These are phyloP conservation scores for Gari tellinella DNA, from an alignment of 2,888 invertebrate species.

Conservation along the genomic window DNA sequence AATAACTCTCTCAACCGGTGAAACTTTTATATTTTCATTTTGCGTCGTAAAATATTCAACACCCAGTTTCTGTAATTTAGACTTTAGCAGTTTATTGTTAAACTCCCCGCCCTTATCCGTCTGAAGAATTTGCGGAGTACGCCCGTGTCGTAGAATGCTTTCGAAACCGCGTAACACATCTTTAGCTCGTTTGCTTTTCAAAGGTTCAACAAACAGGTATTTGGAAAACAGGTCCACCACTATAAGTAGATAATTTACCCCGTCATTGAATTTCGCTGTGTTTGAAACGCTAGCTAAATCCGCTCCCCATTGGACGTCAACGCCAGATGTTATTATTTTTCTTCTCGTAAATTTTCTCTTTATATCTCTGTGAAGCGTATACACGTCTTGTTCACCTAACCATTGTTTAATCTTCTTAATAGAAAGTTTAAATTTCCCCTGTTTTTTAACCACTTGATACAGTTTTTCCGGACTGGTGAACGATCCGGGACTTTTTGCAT, in stretches of 20 bases:
- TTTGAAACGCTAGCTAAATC: no score
- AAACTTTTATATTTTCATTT: constrained; percentile 33
- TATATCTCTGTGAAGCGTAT: no score
- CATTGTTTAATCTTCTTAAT: constrained; percentile 23
- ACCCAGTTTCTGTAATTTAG: constrained; percentile 5
- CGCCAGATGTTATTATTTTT: no score
- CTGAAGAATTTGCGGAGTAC: constrained; percentile 20
- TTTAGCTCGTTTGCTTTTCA: constrained; percentile 26
- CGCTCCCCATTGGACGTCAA: constrained; percentile 36
- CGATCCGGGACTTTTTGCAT: constrained; percentile 29
- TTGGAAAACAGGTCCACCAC: no score
- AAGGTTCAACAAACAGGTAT: constrained; percentile 30
- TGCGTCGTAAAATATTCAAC: constrained; percentile 28
- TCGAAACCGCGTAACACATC: constrained; percentile 13
- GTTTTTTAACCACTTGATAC: constrained; percentile 31
- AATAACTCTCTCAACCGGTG: constrained; percentile 24
- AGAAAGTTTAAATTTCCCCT: constrained; percentile 1
- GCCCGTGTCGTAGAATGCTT: constrained; percentile 5
- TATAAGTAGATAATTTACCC: no score
- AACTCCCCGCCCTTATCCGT: constrained; percentile 39
- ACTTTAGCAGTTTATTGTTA: constrained; percentile 14
- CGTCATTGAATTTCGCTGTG: constrained; percentile 34
- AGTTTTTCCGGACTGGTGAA: constrained; percentile 36
- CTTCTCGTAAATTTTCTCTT: no score
- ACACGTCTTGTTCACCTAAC: constrained; percentile 42